Base-by-base conservation (phyloP, 1,140 invertebrate genomes). In the Bacillus rossius region DNA sequence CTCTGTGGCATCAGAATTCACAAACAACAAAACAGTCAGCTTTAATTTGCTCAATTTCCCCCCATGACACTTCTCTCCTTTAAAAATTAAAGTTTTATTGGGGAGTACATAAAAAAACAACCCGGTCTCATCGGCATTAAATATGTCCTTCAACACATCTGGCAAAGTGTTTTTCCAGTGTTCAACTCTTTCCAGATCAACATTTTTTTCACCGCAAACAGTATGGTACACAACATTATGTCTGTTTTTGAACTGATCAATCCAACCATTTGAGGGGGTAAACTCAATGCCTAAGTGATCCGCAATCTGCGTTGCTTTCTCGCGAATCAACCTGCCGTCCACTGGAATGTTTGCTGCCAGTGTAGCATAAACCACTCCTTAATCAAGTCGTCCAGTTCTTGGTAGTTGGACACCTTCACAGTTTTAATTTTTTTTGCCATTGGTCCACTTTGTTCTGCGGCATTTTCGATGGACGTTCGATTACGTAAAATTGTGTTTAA, bases 81-180 rank as follows among this genome's bases (percentile, higher is more conserved):
- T 34, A 10, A 34, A 34, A 34, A 7, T 34, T 10, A 70, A 19
- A 69, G 48, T 14, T 65, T 45, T 64, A 67, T 34, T 34, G 29
- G 29, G 29, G 5, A 34, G 29, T 34, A 34, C 29, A 34, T 34
- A 65, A 59, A 61, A 78, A 66, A 75, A 77, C 3, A 76, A 56
- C 4, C 67, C 71, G 2, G 69, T 74, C 65, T 77, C 72, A 61
- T 77, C 71, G 14, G 60, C 67, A 60, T 75, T 77, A 63, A 66
- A 75, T 53, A 76, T 70, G 49, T 71, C 57, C 22, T 45, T 45
- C 22, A 45, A 19, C 4, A 45, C 17, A 45, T 45, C 22, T 19
- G 43, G 13, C 13, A 45, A 19, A 17, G 22, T 38, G 26, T 19
- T 26, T 43, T 37, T 37, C 52, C 52, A 59, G 13, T 50, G 10